phyloP scores from a whole-genome alignment of 2,797 vertebrate genomes.

The Sternotherus odoratus region DNA sequence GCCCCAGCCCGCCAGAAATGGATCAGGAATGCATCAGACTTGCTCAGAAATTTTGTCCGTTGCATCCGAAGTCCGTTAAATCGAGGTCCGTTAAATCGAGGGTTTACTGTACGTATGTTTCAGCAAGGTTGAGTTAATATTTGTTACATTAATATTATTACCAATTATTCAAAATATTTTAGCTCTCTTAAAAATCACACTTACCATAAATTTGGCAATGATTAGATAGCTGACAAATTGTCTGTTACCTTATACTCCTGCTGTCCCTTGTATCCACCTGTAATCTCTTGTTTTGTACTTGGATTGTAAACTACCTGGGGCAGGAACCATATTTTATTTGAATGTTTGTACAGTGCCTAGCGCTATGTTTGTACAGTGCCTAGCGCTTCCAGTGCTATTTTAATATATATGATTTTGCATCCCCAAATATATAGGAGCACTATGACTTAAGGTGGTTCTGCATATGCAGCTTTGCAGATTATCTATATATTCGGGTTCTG shows the following conservation, averaged over 20 bases:
- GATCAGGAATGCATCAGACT: too few relatives aligned
- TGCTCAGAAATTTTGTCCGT: too few relatives aligned
- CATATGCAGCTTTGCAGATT: neutral
- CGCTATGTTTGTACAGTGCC: too few relatives aligned
- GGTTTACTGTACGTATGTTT: too few relatives aligned
- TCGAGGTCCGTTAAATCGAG: too few relatives aligned
- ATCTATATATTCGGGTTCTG: neutral
- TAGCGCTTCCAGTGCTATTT: neutral
- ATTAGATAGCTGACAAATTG: neutral
- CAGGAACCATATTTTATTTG: neutral
- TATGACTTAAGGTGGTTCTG: rapidly evolving
- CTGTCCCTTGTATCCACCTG: neutral
- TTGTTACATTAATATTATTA: neutral
- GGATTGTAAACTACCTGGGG: neutral
- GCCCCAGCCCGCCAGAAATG: too few relatives aligned
- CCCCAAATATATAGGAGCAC: rapidly evolving
- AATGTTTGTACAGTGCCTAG: rapidly evolving
- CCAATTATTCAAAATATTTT: neutral
- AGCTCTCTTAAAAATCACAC: neutral
- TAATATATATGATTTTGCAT: neutral
- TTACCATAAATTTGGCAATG: neutral
- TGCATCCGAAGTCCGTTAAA: too few relatives aligned
- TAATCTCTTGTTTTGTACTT: rapidly evolving
- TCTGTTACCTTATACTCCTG: neutral
- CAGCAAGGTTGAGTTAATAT: rapidly evolving